Evolutionary conservation across 2,113 vertebrate species (phyloP).

Genomic region (Pongo abelii): DNA sequence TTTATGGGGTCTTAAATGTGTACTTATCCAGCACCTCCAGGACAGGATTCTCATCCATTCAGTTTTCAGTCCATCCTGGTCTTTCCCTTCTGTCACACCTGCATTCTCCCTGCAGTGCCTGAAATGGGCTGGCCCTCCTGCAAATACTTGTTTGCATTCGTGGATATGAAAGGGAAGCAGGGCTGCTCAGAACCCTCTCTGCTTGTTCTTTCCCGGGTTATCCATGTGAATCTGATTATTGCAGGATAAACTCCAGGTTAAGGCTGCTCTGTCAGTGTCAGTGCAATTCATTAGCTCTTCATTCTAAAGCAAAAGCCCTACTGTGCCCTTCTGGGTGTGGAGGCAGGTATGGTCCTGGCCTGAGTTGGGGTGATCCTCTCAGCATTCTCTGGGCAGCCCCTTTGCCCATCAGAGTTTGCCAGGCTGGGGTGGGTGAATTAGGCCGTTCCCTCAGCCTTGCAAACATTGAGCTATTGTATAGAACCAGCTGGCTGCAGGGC

Average conservation of each 20-base stretch:
- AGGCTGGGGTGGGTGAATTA: too few relatives aligned
- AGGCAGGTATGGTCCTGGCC: background rate
- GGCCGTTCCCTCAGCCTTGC: background rate
- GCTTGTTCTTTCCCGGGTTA: background rate
- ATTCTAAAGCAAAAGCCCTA: background rate
- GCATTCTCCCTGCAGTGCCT: background rate
- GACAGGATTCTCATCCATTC: too few relatives aligned
- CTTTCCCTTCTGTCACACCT: too few relatives aligned
- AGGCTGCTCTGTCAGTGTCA: background rate
- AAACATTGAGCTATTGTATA: too few relatives aligned
- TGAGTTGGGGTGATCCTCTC: background rate
- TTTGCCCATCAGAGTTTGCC: too few relatives aligned
- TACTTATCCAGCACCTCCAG: too few relatives aligned
- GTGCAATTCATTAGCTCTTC: rapidly evolving
- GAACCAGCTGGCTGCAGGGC: too few relatives aligned
- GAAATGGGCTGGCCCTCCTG: background rate
- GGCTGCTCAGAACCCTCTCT: background rate
- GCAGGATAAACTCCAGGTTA: background rate
- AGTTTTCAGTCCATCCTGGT: too few relatives aligned
- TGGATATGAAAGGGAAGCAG: background rate
- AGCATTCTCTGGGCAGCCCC: background rate
- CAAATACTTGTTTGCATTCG: background rate
- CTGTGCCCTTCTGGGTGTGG: background rate
- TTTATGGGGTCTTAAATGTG: too few relatives aligned
- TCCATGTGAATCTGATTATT: background rate